Percentiles rank a stretch among this genome's conserved stretches.
phyloP scores from a whole-genome alignment of 2,797 vertebrate species.

The Heterohyrax brucei region DNA sequence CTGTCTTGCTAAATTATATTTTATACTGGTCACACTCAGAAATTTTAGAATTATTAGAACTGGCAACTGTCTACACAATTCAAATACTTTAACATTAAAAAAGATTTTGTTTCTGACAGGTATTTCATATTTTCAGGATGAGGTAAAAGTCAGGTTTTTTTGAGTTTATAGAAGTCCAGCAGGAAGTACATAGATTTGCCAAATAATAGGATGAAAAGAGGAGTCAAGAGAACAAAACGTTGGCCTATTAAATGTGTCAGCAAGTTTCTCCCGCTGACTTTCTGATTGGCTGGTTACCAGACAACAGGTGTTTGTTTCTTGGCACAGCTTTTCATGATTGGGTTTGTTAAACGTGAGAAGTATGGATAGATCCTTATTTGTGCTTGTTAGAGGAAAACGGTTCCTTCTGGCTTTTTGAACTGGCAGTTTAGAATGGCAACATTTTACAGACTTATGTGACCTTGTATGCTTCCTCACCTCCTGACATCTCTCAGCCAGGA shows the following conservation, averaged over 20 bases:
- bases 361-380: constrained; percentile 40
- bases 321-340: constrained; percentile 26
- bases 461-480: neutral
- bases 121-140: constrained; percentile 42
- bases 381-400: neutral
- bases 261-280: constrained; percentile 41
- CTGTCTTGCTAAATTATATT: constrained; percentile 2
- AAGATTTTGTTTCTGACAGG: constrained; percentile 8
- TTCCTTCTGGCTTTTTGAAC: neutral
- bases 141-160: constrained; percentile 29
- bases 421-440: neutral
- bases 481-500: neutral
- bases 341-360: constrained; percentile 17
- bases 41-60: neutral
- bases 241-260: neutral
- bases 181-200: neutral
- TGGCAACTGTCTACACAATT: neutral
- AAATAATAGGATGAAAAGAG: neutral
- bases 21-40: neutral
- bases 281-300: constrained; percentile 22
- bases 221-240: constrained; percentile 12
- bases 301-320: constrained; percentile 15
- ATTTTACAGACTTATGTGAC: neutral
- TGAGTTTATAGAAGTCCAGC: neutral
- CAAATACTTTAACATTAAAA: neutral